These are phyloP conservation scores for Carassius gibelio DNA, from an alignment of 2,113 vertebrate species.

Conservation along the genomic window DNA sequence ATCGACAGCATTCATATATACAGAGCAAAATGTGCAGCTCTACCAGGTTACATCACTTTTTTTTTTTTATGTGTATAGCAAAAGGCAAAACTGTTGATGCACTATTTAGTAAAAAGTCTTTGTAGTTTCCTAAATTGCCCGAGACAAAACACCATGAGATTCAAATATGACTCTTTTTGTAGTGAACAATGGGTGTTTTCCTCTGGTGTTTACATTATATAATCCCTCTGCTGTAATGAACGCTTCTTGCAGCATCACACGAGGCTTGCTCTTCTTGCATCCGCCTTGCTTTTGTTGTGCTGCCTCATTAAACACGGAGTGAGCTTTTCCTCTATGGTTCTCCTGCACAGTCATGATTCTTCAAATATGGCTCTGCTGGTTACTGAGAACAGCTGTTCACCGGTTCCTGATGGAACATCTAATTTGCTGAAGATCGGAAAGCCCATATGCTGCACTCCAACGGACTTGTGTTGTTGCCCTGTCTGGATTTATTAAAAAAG, in stretches of 20 bases:
- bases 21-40: not conserved
- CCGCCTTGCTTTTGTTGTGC: slow-evolving; percentile 13
- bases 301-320: slow-evolving; percentile 44
- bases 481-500: slow-evolving; percentile 25
- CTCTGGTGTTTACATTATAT: slow-evolving; percentile 27
- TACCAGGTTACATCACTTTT: not conserved
- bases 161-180: slow-evolving; percentile 18
- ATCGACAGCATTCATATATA: not conserved
- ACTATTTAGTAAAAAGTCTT: not conserved
- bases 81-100: not conserved
- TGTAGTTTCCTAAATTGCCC: slow-evolving; percentile 7
- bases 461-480: not conserved
- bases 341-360: slow-evolving; percentile 31
- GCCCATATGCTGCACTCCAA: slow-evolving; percentile 10
- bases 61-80: not conserved
- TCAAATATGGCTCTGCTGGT: slow-evolving; percentile 30
- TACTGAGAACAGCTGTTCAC: slow-evolving; percentile 19
- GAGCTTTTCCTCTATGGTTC: slow-evolving; percentile 24
- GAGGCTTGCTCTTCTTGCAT: slow-evolving; percentile 13
- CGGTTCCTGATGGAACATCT: slow-evolving; percentile 19
- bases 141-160: not conserved
- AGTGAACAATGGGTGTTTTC: slow-evolving; percentile 26
- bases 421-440: slow-evolving; percentile 19
- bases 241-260: slow-evolving; percentile 38
- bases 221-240: slow-evolving; percentile 50